These are phyloP conservation scores for Acrossocheilus wenchowensis DNA, from an alignment of 2,797 vertebrate genomes.

Conservation along the genomic window DNA sequence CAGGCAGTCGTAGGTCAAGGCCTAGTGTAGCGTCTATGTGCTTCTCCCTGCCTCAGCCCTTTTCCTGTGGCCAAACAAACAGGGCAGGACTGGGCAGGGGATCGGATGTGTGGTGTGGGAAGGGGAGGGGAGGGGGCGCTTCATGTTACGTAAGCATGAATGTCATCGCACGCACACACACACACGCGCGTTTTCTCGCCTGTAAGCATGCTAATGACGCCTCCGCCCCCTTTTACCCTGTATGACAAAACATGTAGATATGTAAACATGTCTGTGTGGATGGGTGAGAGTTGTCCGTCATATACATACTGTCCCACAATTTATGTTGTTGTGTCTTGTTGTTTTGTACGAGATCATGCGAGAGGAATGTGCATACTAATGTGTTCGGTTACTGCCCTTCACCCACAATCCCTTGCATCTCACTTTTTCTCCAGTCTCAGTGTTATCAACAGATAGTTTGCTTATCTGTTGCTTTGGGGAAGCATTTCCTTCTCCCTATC, in stretches of 20 bases:
- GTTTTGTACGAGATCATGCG: background rate
- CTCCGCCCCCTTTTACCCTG: slow-evolving; percentile 12
- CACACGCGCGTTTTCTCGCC: background rate
- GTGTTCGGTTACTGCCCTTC: slow-evolving; percentile 14
- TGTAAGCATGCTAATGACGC: background rate
- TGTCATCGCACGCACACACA: slow-evolving; percentile 42
- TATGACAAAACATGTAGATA: slow-evolving; percentile 5
- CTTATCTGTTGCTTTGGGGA: slow-evolving; percentile 55
- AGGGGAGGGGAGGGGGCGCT: slow-evolving; percentile 47
- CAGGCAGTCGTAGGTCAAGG: slow-evolving; percentile 64
- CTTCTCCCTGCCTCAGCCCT: slow-evolving; percentile 75
- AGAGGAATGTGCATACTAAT: slow-evolving; percentile 15
- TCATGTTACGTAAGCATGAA: slow-evolving; percentile 71
- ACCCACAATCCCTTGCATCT: slow-evolving; percentile 18
- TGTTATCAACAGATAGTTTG: slow-evolving; percentile 40
- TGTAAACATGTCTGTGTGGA: slow-evolving; percentile 10
- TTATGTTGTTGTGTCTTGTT: slow-evolving; percentile 18
- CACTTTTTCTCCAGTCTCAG: background rate
- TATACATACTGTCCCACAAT: background rate
- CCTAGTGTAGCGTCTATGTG: slow-evolving; percentile 52
- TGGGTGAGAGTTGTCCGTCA: background rate
- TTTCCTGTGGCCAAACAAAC: slow-evolving; percentile 81
- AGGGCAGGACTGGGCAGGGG: slow-evolving; percentile 65
- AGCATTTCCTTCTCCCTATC: slow-evolving; percentile 58
- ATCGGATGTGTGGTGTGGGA: slow-evolving; percentile 58